Evolutionary conservation across 2,797 vertebrate species (phyloP).

Genomic region (Malurus splendens): DNA sequence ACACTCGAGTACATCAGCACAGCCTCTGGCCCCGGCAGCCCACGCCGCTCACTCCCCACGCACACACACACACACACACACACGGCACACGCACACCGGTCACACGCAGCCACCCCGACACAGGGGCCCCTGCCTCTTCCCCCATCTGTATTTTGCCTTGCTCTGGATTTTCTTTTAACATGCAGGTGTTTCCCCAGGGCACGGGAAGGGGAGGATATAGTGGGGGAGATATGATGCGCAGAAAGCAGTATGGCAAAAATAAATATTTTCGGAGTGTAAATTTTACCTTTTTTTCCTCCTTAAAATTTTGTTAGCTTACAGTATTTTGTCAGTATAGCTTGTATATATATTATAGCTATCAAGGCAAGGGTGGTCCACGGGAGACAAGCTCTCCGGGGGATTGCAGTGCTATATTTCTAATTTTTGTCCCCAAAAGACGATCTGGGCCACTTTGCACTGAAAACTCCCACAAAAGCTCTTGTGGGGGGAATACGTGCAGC

Average conservation of each 20-base stretch:
- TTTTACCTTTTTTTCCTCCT: conserved; percentile 76
- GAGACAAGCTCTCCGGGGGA: background rate
- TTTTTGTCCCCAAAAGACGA: background rate
- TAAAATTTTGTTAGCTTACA: conserved; percentile 87
- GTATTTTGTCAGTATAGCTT: conserved; percentile 79
- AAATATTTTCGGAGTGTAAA: conserved; percentile 88
- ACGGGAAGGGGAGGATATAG: conserved; percentile 55
- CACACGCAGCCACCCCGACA: background rate
- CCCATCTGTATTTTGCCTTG: background rate
- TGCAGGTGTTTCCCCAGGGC: conserved; percentile 27
- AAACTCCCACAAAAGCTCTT: background rate
- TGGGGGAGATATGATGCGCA: conserved; percentile 72
- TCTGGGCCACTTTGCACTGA: background rate
- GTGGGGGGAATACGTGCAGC: background rate
- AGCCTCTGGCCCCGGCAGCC: conserved; percentile 26
- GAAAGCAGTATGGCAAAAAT: conserved; percentile 85
- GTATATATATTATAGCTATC: conserved; percentile 71
- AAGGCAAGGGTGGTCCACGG: conserved; percentile 39
- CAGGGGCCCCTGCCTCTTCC: background rate
- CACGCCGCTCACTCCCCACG: background rate
- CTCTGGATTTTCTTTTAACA: conserved; percentile 7
- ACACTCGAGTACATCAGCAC: background rate
- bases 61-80: background rate
- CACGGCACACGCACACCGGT: background rate
- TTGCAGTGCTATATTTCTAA: conserved; percentile 5